Evolutionary conservation across 2,113 vertebrate genomes (phyloP).

Genomic region (Leiothrix lutea): DNA sequence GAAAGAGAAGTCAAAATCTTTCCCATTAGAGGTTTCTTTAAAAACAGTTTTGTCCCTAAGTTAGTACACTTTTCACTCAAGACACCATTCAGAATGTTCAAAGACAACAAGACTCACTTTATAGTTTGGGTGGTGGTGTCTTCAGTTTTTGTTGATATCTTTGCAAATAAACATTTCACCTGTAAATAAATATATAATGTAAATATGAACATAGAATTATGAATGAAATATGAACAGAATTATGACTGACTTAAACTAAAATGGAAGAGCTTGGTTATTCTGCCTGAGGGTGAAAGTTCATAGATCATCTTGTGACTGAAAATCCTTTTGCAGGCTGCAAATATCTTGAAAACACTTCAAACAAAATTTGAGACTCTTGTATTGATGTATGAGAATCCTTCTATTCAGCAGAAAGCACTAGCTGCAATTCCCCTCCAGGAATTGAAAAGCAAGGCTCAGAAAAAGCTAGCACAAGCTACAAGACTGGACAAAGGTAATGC

Average conservation of each 20-base stretch:
- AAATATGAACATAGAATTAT: not conserved
- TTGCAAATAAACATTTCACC: not conserved
- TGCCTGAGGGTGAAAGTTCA: not conserved
- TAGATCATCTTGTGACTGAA: not conserved
- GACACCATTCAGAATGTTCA: not conserved
- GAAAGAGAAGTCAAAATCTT: not conserved
- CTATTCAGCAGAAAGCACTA: slow-evolving; percentile 85
- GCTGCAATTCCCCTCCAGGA: slow-evolving; percentile 80
- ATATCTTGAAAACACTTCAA: slow-evolving; percentile 79
- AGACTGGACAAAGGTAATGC: slow-evolving; percentile 83
- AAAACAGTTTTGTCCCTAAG: not conserved
- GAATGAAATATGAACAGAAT: not conserved
- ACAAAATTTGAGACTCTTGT: slow-evolving; percentile 85
- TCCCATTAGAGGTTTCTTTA: not conserved
- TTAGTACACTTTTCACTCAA: not conserved
- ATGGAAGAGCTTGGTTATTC: not conserved
- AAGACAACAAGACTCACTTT: not conserved
- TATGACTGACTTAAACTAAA: not conserved
- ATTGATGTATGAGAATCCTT: slow-evolving; percentile 83
- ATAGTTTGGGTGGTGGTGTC: not conserved
- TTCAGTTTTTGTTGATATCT: not conserved
- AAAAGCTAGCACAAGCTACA: slow-evolving; percentile 77
- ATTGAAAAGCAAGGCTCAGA: slow-evolving; percentile 75
- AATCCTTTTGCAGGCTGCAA: slow-evolving; percentile 64
- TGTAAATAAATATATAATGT: not conserved